These are phyloP conservation scores for Helicoverpa armigera DNA, from an alignment of 1,140 invertebrate species.

Conservation along the genomic window DNA sequence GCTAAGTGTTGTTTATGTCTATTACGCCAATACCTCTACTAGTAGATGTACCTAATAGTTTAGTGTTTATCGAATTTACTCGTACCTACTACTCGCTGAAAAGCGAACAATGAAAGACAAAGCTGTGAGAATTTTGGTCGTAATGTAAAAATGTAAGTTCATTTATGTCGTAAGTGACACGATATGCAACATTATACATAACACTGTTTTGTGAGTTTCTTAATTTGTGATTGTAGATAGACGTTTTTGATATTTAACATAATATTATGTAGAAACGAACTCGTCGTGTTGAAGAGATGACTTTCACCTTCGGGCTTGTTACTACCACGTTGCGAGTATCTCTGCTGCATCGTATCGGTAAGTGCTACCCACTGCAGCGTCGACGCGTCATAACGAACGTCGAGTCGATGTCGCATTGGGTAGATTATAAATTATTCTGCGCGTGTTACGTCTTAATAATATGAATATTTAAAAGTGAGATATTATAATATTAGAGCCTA, in stretches of 20 bases:
- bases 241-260: constrained; percentile 47
- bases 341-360: not conserved
- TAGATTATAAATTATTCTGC: constrained; percentile 32
- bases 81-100: constrained; percentile 78
- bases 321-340: constrained; percentile 5
- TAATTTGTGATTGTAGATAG: constrained; percentile 66
- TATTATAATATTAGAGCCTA: constrained; percentile 44
- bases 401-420: constrained; percentile 22
- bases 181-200: constrained; percentile 58
- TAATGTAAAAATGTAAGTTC: constrained; percentile 85
- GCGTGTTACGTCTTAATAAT: constrained; percentile 38
- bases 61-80: constrained; percentile 85
- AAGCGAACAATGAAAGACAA: constrained; percentile 87
- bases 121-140: constrained; percentile 87
- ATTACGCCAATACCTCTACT: constrained; percentile 78
- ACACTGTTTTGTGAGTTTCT: constrained; percentile 60
- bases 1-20: constrained; percentile 69
- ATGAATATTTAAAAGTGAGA: constrained; percentile 45
- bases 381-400: constrained; percentile 10
- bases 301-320: constrained; percentile 29
- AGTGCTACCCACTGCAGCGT: not conserved
- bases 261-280: constrained; percentile 41
- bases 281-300: constrained; percentile 36
- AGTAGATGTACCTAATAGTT: constrained; percentile 80
- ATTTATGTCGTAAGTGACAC: constrained; percentile 77